A percentile compares a stretch with the other conserved stretches of the same genome.
Conservation (phyloP, 2,113 vertebrate species). For the Poecile atricapillus region DNA sequence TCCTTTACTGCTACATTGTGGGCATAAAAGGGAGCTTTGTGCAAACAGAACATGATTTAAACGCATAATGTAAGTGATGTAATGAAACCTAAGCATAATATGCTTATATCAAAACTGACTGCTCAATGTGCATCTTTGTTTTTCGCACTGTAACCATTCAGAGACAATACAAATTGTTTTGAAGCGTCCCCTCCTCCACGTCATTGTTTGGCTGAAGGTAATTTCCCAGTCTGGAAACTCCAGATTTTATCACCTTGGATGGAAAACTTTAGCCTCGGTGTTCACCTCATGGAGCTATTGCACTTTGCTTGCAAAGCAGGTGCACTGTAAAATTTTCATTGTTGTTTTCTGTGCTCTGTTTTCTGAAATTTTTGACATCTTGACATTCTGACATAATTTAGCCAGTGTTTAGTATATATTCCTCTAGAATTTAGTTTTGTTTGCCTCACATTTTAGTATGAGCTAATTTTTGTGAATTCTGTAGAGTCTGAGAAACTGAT, state of each 20-base stretch:
- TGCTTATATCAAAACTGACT: not conserved
- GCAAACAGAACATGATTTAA: not conserved
- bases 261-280: not conserved
- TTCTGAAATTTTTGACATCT: not conserved
- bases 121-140: not conserved
- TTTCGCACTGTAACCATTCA: not conserved
- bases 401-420: not conserved
- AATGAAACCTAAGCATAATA: not conserved
- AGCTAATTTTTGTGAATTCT: not conserved
- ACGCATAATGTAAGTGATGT: accelerated
- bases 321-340: not conserved
- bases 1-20: not conserved
- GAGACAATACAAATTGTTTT: not conserved
- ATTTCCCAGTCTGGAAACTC: not conserved
- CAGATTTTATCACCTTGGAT: not conserved
- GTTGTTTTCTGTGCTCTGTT: not conserved
- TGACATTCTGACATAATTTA: not conserved
- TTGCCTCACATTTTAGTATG: not conserved
- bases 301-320: not conserved
- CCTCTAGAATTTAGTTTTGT: not conserved
- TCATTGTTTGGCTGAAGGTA: not conserved
- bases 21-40: not conserved
- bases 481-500: not conserved
- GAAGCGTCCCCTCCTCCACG: not conserved
- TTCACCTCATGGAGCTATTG: not conserved